Evolutionary conservation across 2,797 vertebrate species (phyloP), one percentile per base, ranked within the genome.

Genomic region (Sphenodon punctatus): DNA sequence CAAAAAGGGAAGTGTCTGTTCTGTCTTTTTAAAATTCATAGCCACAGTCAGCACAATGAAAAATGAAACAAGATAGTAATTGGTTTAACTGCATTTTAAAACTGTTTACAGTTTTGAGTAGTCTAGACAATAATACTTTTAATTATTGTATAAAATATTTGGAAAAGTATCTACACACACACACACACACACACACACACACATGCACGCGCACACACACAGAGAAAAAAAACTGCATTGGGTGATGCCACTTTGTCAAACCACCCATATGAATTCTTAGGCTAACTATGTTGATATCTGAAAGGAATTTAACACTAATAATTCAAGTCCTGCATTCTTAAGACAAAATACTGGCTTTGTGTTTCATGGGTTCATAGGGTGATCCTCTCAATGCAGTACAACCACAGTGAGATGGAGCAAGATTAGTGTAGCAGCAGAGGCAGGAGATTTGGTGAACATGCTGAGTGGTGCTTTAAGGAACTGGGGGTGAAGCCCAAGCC

Each of bases 11-110:
- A 85, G 45, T 23, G 16, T 5, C 14, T 76, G 19, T 9, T 22
- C 3, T 63, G 64, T 85, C 38, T 42, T 23, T 49, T 32, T 43
- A 38, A 58, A 73, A 53, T 75, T 45, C 78, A 80, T 46, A 80
- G 90, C 82, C 55, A 34, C 20, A 86, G 78, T 13, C 63, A 64
- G 34, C 23, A 80, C 15, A 72, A 59, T 8, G 23, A 84, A 90
- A 87, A 90, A 82, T 30, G 61, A 89, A 86, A 66, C 23, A 83
- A 25, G 32, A 67, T 22, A 79, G 65, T 25, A 67, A 77, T 20
- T 58, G 67, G 53, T 20, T 9, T 3, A 3, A 36, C 36, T 66
- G 1, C 43, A 7, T 43, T 67, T 27, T 2, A 43, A 85, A 81
- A 36, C 42, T 4, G 13, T 2, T 34, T 58, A 32, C 20, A 22